A percentile compares a stretch with the other conserved stretches of the same genome.
phyloP scores from a whole-genome alignment of 2,888 invertebrate genomes.

The Brachynemurus nebulosus region DNA sequence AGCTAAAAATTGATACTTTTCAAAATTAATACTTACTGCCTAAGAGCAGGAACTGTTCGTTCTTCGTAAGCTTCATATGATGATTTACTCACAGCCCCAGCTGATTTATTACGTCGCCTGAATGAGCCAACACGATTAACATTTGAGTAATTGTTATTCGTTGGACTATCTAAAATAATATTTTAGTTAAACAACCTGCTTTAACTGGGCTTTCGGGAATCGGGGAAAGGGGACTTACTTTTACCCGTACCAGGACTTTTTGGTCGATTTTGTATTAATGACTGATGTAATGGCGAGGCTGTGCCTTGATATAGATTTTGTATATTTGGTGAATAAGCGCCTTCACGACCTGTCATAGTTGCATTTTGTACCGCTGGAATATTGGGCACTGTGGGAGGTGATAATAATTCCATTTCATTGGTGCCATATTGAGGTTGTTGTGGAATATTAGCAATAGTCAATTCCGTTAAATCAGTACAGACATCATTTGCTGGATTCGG shows the following conservation, averaged over 20 bases:
- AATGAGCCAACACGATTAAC: slow-evolving; percentile 36
- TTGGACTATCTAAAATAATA: slow-evolving; percentile 34
- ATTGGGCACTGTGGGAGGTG: slow-evolving; percentile 27
- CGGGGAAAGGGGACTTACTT: background rate
- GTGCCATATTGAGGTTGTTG: slow-evolving; percentile 14
- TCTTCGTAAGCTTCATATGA: slow-evolving; percentile 84
- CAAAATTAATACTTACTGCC: slow-evolving; percentile 50
- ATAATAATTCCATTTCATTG: slow-evolving; percentile 27
- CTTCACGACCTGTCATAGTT: slow-evolving; percentile 22
- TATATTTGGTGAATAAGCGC: slow-evolving; percentile 16
- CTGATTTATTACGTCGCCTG: slow-evolving; percentile 49
- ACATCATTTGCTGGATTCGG: slow-evolving; percentile 45
- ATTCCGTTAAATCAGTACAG: slow-evolving; percentile 39
- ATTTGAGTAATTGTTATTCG: slow-evolving; percentile 22
- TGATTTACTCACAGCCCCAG: slow-evolving; percentile 40
- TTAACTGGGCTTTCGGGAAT: background rate
- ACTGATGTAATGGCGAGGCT: slow-evolving; percentile 37
- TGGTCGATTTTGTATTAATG: slow-evolving; percentile 24
- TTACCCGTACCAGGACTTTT: slow-evolving; percentile 33
- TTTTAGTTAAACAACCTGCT: slow-evolving; percentile 14
- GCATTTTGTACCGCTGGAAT: slow-evolving; percentile 25
- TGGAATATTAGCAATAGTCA: slow-evolving; percentile 29
- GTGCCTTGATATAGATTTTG: slow-evolving; percentile 31
- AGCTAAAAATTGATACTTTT: background rate
- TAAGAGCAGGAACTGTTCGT: slow-evolving; percentile 64